Base-by-base conservation (phyloP, 2,113 vertebrate species). In the Phyllostomus hastatus region DNA sequence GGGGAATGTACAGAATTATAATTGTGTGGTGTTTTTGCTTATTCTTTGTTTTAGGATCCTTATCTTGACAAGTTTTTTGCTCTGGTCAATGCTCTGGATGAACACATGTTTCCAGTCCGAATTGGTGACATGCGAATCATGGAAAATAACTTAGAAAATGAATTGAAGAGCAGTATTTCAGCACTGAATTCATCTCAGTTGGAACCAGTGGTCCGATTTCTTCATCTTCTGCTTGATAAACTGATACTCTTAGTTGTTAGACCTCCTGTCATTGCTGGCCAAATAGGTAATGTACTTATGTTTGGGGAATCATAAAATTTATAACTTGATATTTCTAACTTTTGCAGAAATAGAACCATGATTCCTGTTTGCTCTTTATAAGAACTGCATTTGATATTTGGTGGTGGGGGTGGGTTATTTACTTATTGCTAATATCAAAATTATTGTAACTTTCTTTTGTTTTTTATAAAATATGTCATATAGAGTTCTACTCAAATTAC, bases 61-160 rank as follows among this genome's bases (percentile, higher is more conserved):
- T 99, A 99, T 94, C 99, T 99, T 46, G 99, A 99, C 98, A 99
- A 99, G 98, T 99, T 99, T 98, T 99, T 99, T 98, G 99, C 99
- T 16, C 98, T 99, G 98, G 99, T 99, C 67, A 99, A 99, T 88
- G 99, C 99, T 69, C 98, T 99, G 98, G 99, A 99, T 84, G 99
- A 99, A 98, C 99, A 99, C 98, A 99, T 99, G 99, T 99, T 99
- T 98, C 99, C 99, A 3, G 99, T 99, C 79, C 98, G 99, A 95
- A 99, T 99, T 97, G 99, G 99, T 95, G 99, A 99, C 98, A 99
- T 99, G 99, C 98, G 99, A 91, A 99, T 99, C 98, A 99, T 99
- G 99, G 99, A 99, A 97, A 99, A 99, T 98, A 99, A 99, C 97
- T 98, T 99, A 97, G 99, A 99, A 98, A 98, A 99, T 1, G 99